Conservation (phyloP, 2,888 invertebrate species). For the Nymphalis polychloros region DNA sequence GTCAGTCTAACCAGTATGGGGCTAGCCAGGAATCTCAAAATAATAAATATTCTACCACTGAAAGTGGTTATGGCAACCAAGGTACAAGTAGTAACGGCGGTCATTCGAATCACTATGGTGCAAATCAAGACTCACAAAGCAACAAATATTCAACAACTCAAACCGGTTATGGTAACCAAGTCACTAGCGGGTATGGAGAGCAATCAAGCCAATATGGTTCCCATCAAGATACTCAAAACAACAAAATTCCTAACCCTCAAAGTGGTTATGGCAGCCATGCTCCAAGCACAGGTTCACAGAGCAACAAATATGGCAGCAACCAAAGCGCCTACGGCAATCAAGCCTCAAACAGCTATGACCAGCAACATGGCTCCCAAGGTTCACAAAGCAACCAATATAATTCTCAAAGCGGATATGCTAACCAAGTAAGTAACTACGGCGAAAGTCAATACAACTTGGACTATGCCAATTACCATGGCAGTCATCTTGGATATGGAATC, state of each 20-base stretch:
- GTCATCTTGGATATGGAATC: slow-evolving; percentile 42
- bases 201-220: not conserved
- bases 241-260: slow-evolving; percentile 16
- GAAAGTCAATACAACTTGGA: slow-evolving; percentile 19
- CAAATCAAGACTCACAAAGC: slow-evolving; percentile 18
- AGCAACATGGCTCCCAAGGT: slow-evolving; percentile 15
- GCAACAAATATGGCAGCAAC: slow-evolving; percentile 25
- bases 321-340: slow-evolving; percentile 29
- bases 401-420: slow-evolving; percentile 16
- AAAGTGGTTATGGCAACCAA: slow-evolving; percentile 24
- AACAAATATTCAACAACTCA: slow-evolving; percentile 14
- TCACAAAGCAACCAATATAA: not conserved
- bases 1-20: slow-evolving; percentile 7
- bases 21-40: slow-evolving; percentile 14
- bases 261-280: slow-evolving; percentile 14
- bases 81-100: slow-evolving; percentile 20
- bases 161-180: slow-evolving; percentile 24
- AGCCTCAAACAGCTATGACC: slow-evolving; percentile 5
- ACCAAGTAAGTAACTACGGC: slow-evolving; percentile 10
- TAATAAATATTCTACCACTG: slow-evolving; percentile 24
- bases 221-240: not conserved
- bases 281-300: slow-evolving; percentile 1
- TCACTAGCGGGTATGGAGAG: not conserved
- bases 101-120: slow-evolving; percentile 17
- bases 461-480: slow-evolving; percentile 38